Percentiles rank a stretch among this genome's conserved stretches.
Conservation (phyloP, 2,888 invertebrate species). For the Gortyna flavago region DNA sequence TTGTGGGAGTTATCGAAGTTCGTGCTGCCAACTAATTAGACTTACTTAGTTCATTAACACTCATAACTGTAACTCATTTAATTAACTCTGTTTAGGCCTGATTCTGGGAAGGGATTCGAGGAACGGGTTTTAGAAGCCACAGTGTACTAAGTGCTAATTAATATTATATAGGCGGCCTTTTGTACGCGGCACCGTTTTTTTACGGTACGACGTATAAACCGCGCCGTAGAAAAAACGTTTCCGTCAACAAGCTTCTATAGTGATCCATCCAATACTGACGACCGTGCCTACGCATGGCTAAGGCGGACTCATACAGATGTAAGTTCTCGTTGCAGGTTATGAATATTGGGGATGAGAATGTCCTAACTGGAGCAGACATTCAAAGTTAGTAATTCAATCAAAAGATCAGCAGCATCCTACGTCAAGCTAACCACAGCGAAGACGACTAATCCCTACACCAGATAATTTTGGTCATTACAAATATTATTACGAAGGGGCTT, state of each 20-base stretch:
- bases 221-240: too few relatives aligned
- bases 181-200: neutral
- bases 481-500: too few relatives aligned
- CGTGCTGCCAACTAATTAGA: slow-evolving; percentile 38
- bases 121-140: neutral
- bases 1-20: slow-evolving; percentile 52
- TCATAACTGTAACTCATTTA: slow-evolving; percentile 39
- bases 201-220: neutral
- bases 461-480: too few relatives aligned
- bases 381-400: too few relatives aligned
- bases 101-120: slow-evolving; percentile 3
- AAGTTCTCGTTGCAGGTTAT: too few relatives aligned
- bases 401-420: too few relatives aligned
- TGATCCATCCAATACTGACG: too few relatives aligned
- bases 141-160: neutral
- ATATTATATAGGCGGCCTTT: neutral
- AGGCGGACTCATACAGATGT: neutral
- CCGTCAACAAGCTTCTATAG: too few relatives aligned
- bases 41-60: slow-evolving; percentile 51
- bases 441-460: too few relatives aligned
- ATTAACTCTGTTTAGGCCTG: slow-evolving; percentile 7
- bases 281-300: too few relatives aligned
- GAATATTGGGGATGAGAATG: neutral
- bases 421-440: too few relatives aligned
- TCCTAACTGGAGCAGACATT: neutral